These are phyloP conservation scores for Aleadryas rufinucha DNA, from an alignment of 2,113 vertebrate species.

Conservation along the genomic window DNA sequence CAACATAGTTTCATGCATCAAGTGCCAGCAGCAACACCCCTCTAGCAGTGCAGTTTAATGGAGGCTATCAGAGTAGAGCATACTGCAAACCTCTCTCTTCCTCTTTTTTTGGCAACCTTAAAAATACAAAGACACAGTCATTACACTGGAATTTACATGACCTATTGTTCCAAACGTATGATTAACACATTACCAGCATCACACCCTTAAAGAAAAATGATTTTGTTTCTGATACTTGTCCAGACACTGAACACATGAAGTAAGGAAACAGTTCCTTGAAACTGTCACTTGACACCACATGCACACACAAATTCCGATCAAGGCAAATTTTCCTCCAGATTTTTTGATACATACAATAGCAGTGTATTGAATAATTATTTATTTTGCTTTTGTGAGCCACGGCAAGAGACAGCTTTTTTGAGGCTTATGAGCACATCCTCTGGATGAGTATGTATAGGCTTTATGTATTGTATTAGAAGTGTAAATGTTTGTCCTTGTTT, in stretches of 20 bases:
- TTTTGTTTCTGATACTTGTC: constrained; percentile 47
- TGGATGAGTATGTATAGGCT: not conserved
- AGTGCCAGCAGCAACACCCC: constrained; percentile 30
- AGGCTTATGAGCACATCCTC: not conserved
- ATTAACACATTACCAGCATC: constrained; percentile 31
- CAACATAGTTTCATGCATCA: not conserved
- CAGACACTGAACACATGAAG: constrained; percentile 25
- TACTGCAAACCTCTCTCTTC: constrained; percentile 21
- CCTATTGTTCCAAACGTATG: constrained; percentile 26
- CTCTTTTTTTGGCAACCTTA: constrained; percentile 34
- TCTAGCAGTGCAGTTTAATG: not conserved
- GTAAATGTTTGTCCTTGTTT: not conserved
- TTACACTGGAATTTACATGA: constrained; percentile 48
- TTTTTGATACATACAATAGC: not conserved
- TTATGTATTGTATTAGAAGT: not conserved
- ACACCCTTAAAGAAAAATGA: constrained; percentile 41
- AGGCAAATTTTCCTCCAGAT: constrained; percentile 1
- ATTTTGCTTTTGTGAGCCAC: not conserved
- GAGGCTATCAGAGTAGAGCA: not conserved
- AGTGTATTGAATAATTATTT: not conserved
- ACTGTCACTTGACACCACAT: not conserved
- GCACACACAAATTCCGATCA: not conserved
- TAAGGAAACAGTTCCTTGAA: not conserved
- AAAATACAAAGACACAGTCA: constrained; percentile 44
- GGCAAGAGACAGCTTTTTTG: not conserved